Evolutionary conservation across 2,888 invertebrate species (phyloP), one percentile per base, ranked within the genome.

Genomic region (Proisotoma minuta): DNA sequence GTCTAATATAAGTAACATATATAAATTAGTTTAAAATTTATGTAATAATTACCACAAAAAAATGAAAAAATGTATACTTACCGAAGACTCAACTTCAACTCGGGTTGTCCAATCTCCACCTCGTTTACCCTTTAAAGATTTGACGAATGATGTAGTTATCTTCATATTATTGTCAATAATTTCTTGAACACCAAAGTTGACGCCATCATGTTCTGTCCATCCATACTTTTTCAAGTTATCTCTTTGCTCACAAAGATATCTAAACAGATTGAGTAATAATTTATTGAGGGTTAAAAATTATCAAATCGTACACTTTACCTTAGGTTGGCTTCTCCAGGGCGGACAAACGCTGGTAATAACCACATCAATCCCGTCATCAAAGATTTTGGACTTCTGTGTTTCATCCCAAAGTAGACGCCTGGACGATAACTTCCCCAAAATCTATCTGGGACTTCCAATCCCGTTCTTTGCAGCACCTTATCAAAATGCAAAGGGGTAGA

Each of bases 371-470:
- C 99, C 75, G 92, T 87, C 0, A 95, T 87, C 1, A 95, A 84
- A 0, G 97, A 95, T 59, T 86, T 81, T 0, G 93, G 90, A 76
- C 91, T 91, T 58, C 97, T 81, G 0, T 91, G 92, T 79, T 94
- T 92, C 76, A 99, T 79, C 0, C 95, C 96, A 77, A 96, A 82
- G 78, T 96, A 96, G 1, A 86, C 84, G 0, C 91, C 89, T 0
- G 95, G 87, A 24, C 95, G 76, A 77, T 97, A 98, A 0, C 89
- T 86, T 8, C 98, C 98, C 99, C 99, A 99, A 79, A 87, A 93
- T 47, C 87, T 82, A 12, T 89, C 87, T 0, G 88, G 86, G 2
- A 87, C 83, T 53, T 86, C 84, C 43, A 89, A 76, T 0, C 88
- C 89, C n/a, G 84, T 81, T 56, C 82, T 81, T 54, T 79, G 76